Evolutionary conservation across 2,797 vertebrate species (phyloP).

Genomic region (Lacerta bilineata): DNA sequence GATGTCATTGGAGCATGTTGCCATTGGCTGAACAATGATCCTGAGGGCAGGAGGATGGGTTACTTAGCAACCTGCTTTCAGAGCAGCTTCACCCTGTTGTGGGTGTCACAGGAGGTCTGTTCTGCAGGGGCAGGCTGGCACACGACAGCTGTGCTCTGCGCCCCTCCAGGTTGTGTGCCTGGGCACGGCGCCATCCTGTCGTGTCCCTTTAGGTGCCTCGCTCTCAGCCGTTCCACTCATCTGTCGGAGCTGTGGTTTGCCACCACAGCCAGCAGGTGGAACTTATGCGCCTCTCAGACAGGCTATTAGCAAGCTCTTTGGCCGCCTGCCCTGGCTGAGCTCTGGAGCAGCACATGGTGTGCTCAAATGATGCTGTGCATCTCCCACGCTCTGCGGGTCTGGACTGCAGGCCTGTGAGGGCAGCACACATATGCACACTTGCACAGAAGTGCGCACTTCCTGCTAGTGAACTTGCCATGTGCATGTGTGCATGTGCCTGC

Average conservation of each 20-base stretch:
- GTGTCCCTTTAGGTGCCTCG: neutral
- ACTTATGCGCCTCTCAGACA: no score
- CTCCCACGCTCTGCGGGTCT: neutral
- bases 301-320: neutral
- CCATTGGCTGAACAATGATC: slow-evolving; percentile 4
- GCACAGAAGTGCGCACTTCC: neutral
- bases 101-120: slow-evolving; percentile 12
- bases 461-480: neutral
- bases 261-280: neutral
- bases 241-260: neutral
- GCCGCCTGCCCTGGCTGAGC: neutral
- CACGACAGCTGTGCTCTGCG: neutral
- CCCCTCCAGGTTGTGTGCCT: neutral
- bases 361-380: neutral
- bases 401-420: neutral
- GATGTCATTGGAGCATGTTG: neutral
- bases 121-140: slow-evolving; percentile 12
- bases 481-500: neutral
- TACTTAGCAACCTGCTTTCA: slow-evolving; percentile 21
- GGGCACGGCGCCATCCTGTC: no score
- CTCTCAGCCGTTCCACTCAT: no score
- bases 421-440: neutral
- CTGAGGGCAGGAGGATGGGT: slow-evolving; percentile 29
- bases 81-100: slow-evolving; percentile 15
- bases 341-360: neutral